Percentiles rank a stretch among this genome's conserved stretches.
phyloP scores from a whole-genome alignment of 2,888 invertebrate genomes.

The Scelioninae gen. 1 region DNA sequence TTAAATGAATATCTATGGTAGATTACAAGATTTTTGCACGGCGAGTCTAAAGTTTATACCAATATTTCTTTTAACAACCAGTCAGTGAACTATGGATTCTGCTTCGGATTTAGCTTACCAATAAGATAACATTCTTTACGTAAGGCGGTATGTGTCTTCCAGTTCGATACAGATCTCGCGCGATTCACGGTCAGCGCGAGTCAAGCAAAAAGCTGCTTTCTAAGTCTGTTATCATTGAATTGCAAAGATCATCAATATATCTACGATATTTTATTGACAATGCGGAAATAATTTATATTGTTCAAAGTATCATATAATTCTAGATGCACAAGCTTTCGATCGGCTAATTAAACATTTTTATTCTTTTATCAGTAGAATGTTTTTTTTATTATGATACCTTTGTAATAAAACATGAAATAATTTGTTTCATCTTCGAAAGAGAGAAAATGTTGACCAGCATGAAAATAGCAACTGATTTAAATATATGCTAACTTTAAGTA shows the following conservation, averaged over 20 bases:
- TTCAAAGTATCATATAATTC: conserved; percentile 5
- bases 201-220: conserved; percentile 63
- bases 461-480: conserved; percentile 21
- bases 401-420: conserved; percentile 15
- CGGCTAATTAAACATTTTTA: conserved; percentile 32
- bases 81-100: conserved; percentile 73
- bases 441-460: neutral
- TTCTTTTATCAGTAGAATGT: conserved; percentile 23
- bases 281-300: conserved; percentile 23
- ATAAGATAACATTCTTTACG: conserved; percentile 76
- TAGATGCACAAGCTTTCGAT: conserved; percentile 10
- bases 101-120: conserved; percentile 72
- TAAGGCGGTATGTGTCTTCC: conserved; percentile 75
- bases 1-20: neutral
- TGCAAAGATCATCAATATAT: conserved; percentile 18
- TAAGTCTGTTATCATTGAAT: conserved; percentile 66
- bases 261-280: conserved; percentile 31
- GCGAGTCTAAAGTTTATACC: conserved; percentile 36
- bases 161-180: conserved; percentile 74
- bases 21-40: conserved; percentile 12
- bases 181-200: conserved; percentile 72
- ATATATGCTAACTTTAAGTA: conserved; percentile 36
- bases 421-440: conserved; percentile 2
- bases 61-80: conserved; percentile 23
- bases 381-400: neutral